These are phyloP conservation scores for Euplagia quadripunctaria DNA, from an alignment of 2,888 invertebrate genomes.

Conservation along the genomic window DNA sequence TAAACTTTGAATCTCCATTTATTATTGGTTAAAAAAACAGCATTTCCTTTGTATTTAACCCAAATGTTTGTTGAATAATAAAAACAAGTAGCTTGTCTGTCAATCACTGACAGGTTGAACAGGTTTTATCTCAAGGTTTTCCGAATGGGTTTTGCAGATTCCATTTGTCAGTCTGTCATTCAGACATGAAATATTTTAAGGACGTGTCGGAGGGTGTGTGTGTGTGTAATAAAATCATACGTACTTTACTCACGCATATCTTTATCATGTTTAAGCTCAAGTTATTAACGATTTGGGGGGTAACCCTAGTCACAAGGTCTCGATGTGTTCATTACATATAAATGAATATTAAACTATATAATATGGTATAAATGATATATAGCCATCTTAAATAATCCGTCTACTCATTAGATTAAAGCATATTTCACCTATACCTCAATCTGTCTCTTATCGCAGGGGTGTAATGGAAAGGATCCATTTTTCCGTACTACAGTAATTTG, in stretches of 20 bases:
- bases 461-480: no score
- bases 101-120: conserved; percentile 50
- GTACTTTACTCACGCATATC: not conserved
- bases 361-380: not conserved
- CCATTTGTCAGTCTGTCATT: conserved; percentile 62
- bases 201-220: not conserved
- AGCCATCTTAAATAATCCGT: not conserved
- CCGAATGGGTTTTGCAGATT: conserved; percentile 53
- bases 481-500: no score
- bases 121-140: conserved; percentile 47
- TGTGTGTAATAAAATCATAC: not conserved
- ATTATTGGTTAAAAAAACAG: not conserved
- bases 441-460: not conserved
- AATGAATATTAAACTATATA: not conserved
- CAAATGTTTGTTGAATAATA: conserved; percentile 29
- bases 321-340: not conserved
- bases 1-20: not conserved
- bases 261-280: not conserved
- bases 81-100: conserved; percentile 30
- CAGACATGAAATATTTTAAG: conserved; percentile 31
- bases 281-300: not conserved
- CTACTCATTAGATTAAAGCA: not conserved
- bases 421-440: not conserved
- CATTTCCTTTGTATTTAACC: not conserved
- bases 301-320: not conserved